Evolutionary conservation across 2,113 vertebrate genomes (phyloP).

Genomic region (Corythoichthys haematopterus): DNA sequence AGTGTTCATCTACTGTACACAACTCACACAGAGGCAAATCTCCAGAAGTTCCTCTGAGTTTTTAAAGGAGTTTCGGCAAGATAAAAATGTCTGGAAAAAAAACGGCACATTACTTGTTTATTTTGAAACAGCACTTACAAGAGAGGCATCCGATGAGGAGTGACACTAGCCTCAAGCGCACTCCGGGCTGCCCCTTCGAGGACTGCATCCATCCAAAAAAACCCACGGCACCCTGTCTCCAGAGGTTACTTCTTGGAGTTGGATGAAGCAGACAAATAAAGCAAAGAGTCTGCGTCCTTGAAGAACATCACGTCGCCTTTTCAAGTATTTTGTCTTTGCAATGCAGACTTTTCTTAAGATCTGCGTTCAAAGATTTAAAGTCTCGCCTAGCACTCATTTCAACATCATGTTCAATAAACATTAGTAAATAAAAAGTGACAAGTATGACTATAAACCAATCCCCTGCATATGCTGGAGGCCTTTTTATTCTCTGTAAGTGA

Average conservation of each 20-base stretch:
- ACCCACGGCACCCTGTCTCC: slow-evolving; percentile 47
- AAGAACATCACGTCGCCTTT: slow-evolving; percentile 42
- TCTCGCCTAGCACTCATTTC: background rate
- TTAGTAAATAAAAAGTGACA: background rate
- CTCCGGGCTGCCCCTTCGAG: slow-evolving; percentile 55
- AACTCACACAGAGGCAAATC: background rate
- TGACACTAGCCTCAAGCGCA: slow-evolving; percentile 67
- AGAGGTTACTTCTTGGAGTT: slow-evolving; percentile 53
- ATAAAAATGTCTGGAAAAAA: slow-evolving; percentile 44
- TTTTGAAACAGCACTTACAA: slow-evolving; percentile 58
- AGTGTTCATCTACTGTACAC: slow-evolving; percentile 13
- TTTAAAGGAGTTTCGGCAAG: slow-evolving; percentile 32
- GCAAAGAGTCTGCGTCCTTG: slow-evolving; percentile 67
- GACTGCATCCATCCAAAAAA: slow-evolving; percentile 63
- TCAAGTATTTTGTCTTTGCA: slow-evolving; percentile 38
- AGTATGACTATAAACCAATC: slow-evolving; percentile 1
- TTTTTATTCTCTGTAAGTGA: background rate
- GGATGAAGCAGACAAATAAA: slow-evolving; percentile 61
- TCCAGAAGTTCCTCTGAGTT: slow-evolving; percentile 23
- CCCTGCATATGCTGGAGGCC: background rate
- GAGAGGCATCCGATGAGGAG: slow-evolving; percentile 64
- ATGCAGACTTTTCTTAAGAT: slow-evolving; percentile 14
- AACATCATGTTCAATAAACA: background rate
- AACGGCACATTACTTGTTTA: slow-evolving; percentile 52
- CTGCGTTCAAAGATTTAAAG: slow-evolving; percentile 18